Evolutionary conservation across 2,888 invertebrate genomes (phyloP), one percentile per base, ranked within the genome.

Genomic region (Chouioia cunea): DNA sequence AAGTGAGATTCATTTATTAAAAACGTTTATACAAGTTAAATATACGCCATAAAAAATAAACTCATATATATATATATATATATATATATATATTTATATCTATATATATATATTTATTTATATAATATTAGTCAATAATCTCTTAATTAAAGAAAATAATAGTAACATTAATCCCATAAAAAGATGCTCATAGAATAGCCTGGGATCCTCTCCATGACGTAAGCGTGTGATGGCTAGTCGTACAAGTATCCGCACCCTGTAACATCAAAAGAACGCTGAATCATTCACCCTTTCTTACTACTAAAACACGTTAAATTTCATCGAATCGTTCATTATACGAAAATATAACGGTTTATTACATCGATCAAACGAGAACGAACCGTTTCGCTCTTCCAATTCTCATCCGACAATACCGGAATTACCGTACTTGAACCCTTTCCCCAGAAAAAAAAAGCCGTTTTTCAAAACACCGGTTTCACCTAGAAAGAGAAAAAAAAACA

Each of bases 121-220:
- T 6, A 50, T 50, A 8, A 16, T 52, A 12, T 12, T 52, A 20
- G 20, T 52, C 27, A 27, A 27, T 27, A 27, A 27, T 27, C 27
- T 27, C 27, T 27, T 27, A 3, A 27, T 27, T n/a, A n/a, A n/a
- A 27, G 6, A 27, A 27, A 27, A 27, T 27, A 27, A 27, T 27
- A 27, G 6, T 27, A 27, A 27, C 27, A 6, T 27, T 27, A 27
- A 27, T 27, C 27, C 27, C 27, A 27, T 27, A 27, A 27, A 27
- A 27, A 27, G 18, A 52, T 12, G 23, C 23, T 79, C 82, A 85
- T 69, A 85, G 78, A 78, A 85, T 85, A 80, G 88, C 87, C 80
- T 89, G 88, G 64, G 88, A 88, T 77, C 89, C 89, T 80, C 88
- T 86, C 89, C 89, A 89, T 71, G 89, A 88, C 77, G 87, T 86